Base-by-base conservation (phyloP, 2,888 invertebrate genomes). In the Schizotus pectinicornis region DNA sequence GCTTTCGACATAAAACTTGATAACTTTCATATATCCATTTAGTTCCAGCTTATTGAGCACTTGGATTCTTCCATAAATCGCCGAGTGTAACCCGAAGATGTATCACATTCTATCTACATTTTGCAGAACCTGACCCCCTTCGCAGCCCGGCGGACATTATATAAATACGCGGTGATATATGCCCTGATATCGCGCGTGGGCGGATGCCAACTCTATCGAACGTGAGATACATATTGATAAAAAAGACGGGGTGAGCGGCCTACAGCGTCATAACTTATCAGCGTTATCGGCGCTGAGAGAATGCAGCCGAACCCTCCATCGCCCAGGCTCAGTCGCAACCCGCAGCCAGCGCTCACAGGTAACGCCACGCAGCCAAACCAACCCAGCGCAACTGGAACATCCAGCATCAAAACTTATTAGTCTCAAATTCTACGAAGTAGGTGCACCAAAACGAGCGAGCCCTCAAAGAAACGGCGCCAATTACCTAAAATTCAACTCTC, bases 161-260 rank as follows among this genome's bases (percentile, higher is more conserved):
- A 74, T 72, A 74, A 74, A 73, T 73, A 70, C 71, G 71, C 60
- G 72, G 68, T 74, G 74, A 75, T 75, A 70, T 72, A 74, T 74
- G 63, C 64, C 30, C 65, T 65, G 74, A 72, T 73, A 75, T 68
- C 68, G 59, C 62, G 68, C 65, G 73, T 73, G 69, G 74, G 73
- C 69, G 72, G 70, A 69, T 72, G 71, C 70, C 70, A 71, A 71
- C 72, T 67, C 67, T 73, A 75, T 74, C 71, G 73, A 72, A 73
- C 73, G 72, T 72, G 73, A 74, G 73, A 74, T 74, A 70, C 67
- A 73, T 69, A 59, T 58, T 64, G 70, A 70, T 71, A 72, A 74
- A 72, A 71, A 68, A 67, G 67, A 62, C 67, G 67, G 57, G 52
- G 57, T 70, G 71, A 73, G 71, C 71, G 67, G 65, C 67, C 64